Evolutionary conservation across 2,113 vertebrate species (phyloP).

Genomic region (Orthochromis malagaraziensis): DNA sequence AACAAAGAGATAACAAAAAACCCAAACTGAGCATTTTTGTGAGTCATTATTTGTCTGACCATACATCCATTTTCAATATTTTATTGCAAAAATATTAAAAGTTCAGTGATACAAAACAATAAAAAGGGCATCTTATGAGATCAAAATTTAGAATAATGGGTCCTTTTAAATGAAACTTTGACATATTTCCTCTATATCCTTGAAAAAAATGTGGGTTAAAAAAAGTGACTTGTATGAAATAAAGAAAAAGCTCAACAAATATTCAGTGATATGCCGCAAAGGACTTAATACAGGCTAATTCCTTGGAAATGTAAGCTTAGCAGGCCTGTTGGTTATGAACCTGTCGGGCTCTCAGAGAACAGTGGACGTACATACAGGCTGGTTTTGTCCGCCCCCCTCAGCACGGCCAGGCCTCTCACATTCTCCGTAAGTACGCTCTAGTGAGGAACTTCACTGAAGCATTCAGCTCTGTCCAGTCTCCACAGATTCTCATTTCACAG

Average conservation of each 20-base stretch:
- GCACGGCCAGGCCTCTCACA: conserved; percentile 56
- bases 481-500: conserved; percentile 75
- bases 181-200: not conserved
- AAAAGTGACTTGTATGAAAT: conserved; percentile 4
- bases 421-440: conserved; percentile 53
- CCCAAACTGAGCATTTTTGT: not conserved
- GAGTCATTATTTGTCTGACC: conserved; percentile 35
- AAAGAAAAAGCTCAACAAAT: conserved; percentile 25
- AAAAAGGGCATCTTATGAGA: conserved; percentile 56
- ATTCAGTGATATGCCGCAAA: conserved; percentile 16
- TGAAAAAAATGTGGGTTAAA: conserved; percentile 7
- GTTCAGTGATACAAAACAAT: conserved; percentile 67
- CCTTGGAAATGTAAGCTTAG: conserved; percentile 44
- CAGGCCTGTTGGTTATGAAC: conserved; percentile 44
- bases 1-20: not conserved
- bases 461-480: conserved; percentile 62
- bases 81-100: conserved; percentile 71
- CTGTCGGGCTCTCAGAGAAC: conserved; percentile 50
- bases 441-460: conserved; percentile 56
- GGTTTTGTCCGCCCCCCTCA: conserved; percentile 49
- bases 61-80: conserved; percentile 42
- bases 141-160: conserved; percentile 44
- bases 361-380: conserved; percentile 41
- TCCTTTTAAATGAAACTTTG: conserved; percentile 22
- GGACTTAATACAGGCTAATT: conserved; percentile 37